These are phyloP conservation scores for Alcedo atthis DNA, from an alignment of 2,797 vertebrate genomes.

Conservation along the genomic window DNA sequence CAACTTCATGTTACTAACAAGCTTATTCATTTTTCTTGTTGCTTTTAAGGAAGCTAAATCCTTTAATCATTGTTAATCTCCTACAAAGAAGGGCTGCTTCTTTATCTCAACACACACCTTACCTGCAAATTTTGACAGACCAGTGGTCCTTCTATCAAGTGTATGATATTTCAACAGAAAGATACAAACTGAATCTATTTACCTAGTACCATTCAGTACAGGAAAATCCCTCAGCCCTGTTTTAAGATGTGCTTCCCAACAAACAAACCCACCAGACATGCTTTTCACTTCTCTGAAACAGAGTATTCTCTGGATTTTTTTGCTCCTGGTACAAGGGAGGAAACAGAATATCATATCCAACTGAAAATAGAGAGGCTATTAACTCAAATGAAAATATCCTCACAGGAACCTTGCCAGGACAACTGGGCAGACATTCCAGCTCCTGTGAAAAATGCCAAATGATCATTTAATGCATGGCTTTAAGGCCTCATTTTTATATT, in stretches of 20 bases:
- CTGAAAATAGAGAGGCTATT: background rate
- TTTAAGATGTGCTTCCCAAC: background rate
- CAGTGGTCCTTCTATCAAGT: background rate
- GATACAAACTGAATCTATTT: constrained; percentile 26
- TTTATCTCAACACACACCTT: background rate
- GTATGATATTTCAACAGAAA: constrained; percentile 43
- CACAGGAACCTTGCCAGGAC: constrained; percentile 63
- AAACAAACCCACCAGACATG: background rate
- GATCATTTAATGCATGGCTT: constrained; percentile 39
- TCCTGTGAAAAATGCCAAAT: constrained; percentile 57
- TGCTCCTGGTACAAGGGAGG: background rate
- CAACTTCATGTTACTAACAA: constrained; percentile 28
- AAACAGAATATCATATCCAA: constrained; percentile 11
- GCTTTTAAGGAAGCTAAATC: background rate
- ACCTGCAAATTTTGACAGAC: background rate
- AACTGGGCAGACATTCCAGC: constrained; percentile 61
- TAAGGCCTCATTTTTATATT: constrained; percentile 22
- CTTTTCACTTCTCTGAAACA: constrained; percentile 61
- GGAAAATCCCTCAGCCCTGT: background rate
- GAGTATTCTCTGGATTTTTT: constrained; percentile 59
- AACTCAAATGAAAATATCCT: constrained; percentile 69
- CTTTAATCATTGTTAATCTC: background rate
- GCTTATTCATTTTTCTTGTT: constrained; percentile 24
- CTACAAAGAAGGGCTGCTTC: background rate
- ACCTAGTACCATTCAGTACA: background rate